These are phyloP conservation scores for Phasianus colchicus DNA, from an alignment of 2,113 vertebrate genomes.

Conservation along the genomic window DNA sequence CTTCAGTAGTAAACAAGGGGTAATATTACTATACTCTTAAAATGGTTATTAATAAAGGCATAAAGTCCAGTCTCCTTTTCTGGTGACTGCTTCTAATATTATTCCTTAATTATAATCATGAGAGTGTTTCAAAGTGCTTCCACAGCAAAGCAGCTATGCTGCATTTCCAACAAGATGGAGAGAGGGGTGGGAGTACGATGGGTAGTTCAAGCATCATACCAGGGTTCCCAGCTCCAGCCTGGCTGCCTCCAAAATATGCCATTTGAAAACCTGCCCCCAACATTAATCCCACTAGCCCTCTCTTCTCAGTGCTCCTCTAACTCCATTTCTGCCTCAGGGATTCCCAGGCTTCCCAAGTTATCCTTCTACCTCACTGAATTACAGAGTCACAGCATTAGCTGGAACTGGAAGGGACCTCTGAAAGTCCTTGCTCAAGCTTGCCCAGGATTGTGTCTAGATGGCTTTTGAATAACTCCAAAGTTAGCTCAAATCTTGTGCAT, in stretches of 20 bases:
- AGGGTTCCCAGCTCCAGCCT: background rate
- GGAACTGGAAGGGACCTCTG: background rate
- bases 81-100: background rate
- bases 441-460: background rate
- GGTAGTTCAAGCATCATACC: background rate
- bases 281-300: background rate
- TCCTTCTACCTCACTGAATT: background rate
- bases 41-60: background rate
- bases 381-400: background rate
- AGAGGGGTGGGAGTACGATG: background rate
- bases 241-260: background rate
- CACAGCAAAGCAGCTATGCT: background rate
- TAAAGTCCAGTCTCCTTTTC: background rate
- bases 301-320: background rate
- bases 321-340: background rate
- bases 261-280: background rate
- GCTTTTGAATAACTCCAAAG: background rate
- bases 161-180: accelerated
- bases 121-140: background rate
- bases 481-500: background rate
- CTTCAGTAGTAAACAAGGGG: accelerated
- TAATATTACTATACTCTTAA: background rate
- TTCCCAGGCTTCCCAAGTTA: background rate
- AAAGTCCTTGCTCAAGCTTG: background rate
- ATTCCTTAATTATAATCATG: background rate